Conservation (phyloP, 2,113 vertebrate genomes). For the Zosterops pallidus region DNA sequence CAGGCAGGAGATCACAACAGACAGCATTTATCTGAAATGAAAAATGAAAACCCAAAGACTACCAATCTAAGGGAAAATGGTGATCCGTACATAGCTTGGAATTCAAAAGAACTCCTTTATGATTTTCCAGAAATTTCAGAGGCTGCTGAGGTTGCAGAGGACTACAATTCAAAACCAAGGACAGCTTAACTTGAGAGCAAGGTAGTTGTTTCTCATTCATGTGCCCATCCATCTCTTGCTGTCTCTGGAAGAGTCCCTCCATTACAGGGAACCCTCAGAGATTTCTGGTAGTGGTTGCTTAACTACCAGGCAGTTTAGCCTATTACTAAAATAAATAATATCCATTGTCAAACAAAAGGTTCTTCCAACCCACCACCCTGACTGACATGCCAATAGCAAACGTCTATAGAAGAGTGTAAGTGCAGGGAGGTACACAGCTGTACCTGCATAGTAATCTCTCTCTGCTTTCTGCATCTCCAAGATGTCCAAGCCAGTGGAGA, state of each 20-base stretch:
- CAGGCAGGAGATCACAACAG: background rate
- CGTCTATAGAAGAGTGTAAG: accelerated
- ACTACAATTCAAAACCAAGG: background rate
- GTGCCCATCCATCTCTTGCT: background rate
- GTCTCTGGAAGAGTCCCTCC: background rate
- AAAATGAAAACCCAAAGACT: background rate
- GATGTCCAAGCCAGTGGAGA: background rate
- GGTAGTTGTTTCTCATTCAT: background rate
- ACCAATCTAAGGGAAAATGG: background rate
- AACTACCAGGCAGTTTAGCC: background rate
- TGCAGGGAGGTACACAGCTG: background rate
- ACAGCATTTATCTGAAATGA: background rate
- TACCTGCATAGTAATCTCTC: background rate
- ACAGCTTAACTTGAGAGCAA: background rate
- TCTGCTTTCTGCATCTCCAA: background rate
- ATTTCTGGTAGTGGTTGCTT: background rate
- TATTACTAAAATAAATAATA: background rate
- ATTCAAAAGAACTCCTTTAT: background rate
- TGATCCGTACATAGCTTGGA: background rate
- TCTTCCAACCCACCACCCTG: background rate
- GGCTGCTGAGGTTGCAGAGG: background rate
- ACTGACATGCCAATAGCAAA: background rate
- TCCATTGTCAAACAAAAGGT: background rate
- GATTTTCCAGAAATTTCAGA: slow-evolving; percentile 23
- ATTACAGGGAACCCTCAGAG: background rate